Conservation (phyloP, 1,140 invertebrate species). For the Druon quercuslanigerum region DNA sequence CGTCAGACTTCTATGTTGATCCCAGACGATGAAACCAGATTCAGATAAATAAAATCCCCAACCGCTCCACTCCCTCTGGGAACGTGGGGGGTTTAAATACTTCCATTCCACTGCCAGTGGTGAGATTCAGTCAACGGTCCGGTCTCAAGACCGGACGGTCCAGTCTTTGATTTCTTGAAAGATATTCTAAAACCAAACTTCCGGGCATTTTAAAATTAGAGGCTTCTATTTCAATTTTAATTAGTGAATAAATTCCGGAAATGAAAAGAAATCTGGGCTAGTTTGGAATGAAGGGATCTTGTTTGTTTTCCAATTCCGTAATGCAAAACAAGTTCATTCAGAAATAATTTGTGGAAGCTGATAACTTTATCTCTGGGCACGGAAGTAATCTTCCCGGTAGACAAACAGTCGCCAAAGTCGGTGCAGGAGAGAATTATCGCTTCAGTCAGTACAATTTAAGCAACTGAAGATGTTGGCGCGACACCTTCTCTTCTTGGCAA, state of each 20-base stretch:
- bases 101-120: conserved; percentile 47
- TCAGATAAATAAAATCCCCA: conserved; percentile 67
- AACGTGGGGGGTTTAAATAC: conserved; percentile 63
- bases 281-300: no score
- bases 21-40: conserved; percentile 62
- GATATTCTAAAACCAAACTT: background rate
- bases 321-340: background rate
- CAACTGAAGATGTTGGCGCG: conserved; percentile 66
- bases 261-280: no score
- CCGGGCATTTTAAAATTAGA: background rate
- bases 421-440: conserved; percentile 36
- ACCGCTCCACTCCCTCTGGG: conserved; percentile 48
- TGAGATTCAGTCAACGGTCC: conserved; percentile 55
- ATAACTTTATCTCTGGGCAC: conserved; percentile 33
- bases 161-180: background rate
- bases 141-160: conserved; percentile 35
- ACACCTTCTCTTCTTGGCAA: conserved; percentile 70
- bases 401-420: conserved; percentile 65
- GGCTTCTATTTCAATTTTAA: background rate
- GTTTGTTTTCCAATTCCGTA: no score
- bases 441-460: background rate
- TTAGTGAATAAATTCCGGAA: no score
- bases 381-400: conserved; percentile 60
- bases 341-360: background rate
- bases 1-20: conserved; percentile 71